phyloP scores from a whole-genome alignment of 2,113 vertebrate species.

The Neomonachus schauinslandi region DNA sequence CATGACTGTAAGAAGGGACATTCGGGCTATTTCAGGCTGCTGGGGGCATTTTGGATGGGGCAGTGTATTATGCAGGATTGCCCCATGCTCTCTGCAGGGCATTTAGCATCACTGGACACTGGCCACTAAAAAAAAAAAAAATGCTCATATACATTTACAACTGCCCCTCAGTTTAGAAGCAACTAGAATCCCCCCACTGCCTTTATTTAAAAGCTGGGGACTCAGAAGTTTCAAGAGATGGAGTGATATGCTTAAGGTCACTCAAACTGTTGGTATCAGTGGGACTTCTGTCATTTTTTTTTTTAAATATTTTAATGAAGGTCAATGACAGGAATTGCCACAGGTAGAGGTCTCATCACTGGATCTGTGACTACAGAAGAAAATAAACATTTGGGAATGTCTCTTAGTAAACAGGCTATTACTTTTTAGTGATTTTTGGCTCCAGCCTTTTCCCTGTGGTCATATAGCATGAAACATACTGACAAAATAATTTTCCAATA shows the following conservation, averaged over 20 bases:
- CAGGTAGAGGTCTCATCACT: background rate
- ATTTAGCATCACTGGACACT: background rate
- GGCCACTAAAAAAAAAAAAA: background rate
- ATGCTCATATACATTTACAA: background rate
- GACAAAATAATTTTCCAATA: constrained; percentile 55
- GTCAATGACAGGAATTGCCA: background rate
- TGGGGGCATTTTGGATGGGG: background rate
- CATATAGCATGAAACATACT: background rate
- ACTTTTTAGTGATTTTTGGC: constrained; percentile 15
- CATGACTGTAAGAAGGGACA: background rate
- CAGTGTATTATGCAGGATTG: background rate
- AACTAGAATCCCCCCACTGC: background rate
- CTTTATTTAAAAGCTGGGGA: background rate
- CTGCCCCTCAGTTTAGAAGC: background rate
- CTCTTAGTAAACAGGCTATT: background rate
- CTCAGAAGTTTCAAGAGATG: background rate
- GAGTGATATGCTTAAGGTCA: background rate
- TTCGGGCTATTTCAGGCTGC: background rate
- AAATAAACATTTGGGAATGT: background rate
- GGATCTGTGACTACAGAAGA: background rate
- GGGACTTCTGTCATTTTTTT: background rate
- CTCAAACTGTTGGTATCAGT: background rate
- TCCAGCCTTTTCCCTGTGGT: background rate
- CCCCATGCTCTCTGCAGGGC: background rate
- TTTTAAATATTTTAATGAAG: constrained; percentile 18